Evolutionary conservation across 2,888 invertebrate genomes (phyloP).

Genomic region (Hyppa rectilinea): DNA sequence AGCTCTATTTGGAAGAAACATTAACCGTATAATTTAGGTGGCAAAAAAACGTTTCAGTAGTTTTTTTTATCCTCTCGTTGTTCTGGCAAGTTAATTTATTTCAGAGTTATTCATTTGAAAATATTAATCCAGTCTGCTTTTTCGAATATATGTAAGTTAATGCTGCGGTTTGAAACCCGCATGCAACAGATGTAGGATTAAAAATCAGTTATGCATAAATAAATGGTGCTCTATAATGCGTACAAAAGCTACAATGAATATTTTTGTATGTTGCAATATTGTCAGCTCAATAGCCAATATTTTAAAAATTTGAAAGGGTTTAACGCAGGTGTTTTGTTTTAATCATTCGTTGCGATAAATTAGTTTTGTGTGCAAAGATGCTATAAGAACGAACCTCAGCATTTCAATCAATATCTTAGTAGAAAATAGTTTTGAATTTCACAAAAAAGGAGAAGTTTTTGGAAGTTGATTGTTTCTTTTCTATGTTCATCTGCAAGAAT

Average conservation of each 20-base stretch:
- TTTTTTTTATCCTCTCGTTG: not conserved
- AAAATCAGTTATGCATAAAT: conserved; percentile 32
- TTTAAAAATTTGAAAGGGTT: not conserved
- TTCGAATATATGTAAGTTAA: not conserved
- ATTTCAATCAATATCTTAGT: not conserved
- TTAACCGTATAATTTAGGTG: not conserved
- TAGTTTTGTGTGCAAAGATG: not conserved
- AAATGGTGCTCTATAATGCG: conserved; percentile 2
- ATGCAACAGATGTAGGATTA: conserved; percentile 48
- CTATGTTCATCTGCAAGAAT: too few species aligned
- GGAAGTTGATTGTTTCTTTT: too few species aligned
- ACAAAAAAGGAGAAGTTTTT: too few species aligned
- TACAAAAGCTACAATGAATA: not conserved
- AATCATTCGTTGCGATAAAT: not conserved
- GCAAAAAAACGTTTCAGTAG: not conserved
- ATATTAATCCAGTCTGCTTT: conserved; percentile 13
- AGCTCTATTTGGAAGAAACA: not conserved
- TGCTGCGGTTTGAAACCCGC: conserved; percentile 26
- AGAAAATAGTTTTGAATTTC: not conserved
- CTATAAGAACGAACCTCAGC: not conserved
- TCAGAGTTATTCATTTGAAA: not conserved
- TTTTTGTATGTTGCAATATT: not conserved
- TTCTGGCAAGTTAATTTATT: not conserved
- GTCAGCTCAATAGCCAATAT: not conserved
- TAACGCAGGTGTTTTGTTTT: not conserved